Base-by-base conservation (phyloP, 2,797 vertebrate genomes). In the Rousettus madagascariensis region DNA sequence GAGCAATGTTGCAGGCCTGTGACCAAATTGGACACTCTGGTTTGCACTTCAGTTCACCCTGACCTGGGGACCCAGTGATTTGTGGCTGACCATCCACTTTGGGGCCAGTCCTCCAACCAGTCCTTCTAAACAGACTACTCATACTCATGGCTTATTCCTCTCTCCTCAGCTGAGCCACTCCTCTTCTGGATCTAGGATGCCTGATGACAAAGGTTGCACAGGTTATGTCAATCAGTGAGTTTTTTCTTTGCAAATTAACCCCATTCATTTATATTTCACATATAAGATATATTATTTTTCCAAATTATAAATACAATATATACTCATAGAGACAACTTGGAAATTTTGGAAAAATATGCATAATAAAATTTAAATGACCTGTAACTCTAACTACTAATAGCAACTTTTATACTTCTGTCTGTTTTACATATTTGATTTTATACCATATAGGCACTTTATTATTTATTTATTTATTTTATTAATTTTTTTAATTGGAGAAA, bases 321-420 rank as follows among this genome's bases (percentile, higher is more conserved):
- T 20, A 61, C 4, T 77, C 61, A 93, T 84, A 46, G 30, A 80
- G 51, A 46, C 22, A 78, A 90, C 7, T 83, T 43, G 30, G 66
- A 46, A 65, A 92, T 74, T 93, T 84, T 95, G n/a, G 38, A 78
- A 95, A 91, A 92, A 66, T 79, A 71, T 59, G 4, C 57, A 33
- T 65, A 30, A 69, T 15, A 71, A n/a, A 78, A 57, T 96, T 87
- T 49, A 89, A 53, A 38, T 87, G 79, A 10, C 17, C 75, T 69
- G 5, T 91, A 59, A 77, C 8, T 68, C 30, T 49, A 61, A 38
- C 53, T 78, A 65, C 17, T 26, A 68, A 33, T 55, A 59, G 51
- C 3, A 28, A 92, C 86, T 80, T 92, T 90, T 71, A 4, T 66
- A 26, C 22, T 84, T 92, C 30, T 51, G 24, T 94, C 49, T 91